These are phyloP conservation scores for Doryteuthis pealeii DNA, from an alignment of 1,140 invertebrate genomes.

Conservation along the genomic window DNA sequence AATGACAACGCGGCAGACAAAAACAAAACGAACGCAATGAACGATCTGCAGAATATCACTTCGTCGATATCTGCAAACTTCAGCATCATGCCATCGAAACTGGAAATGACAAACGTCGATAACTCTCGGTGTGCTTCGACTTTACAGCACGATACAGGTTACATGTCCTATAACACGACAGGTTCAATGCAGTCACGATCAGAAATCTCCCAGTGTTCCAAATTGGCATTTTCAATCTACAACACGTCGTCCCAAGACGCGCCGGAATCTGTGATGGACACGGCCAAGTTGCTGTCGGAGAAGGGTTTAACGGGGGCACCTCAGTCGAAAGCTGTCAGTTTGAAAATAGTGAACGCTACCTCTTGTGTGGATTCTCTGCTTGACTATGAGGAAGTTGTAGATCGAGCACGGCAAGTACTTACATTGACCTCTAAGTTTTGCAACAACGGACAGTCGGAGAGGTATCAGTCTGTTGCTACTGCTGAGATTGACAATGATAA, in stretches of 20 bases:
- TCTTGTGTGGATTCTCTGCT: background rate
- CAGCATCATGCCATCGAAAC: background rate
- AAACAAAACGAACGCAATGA: background rate
- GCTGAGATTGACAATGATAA: background rate
- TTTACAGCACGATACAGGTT: background rate
- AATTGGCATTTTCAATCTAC: background rate
- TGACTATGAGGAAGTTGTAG: constrained; percentile 3
- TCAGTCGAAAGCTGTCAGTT: background rate
- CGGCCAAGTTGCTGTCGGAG: background rate
- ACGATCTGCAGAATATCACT: background rate
- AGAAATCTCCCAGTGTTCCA: background rate
- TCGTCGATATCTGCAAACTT: background rate
- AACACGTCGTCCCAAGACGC: background rate
- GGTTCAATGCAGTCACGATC: background rate
- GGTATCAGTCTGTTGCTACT: background rate
- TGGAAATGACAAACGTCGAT: background rate
- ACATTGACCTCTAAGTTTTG: background rate
- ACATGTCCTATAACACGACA: background rate
- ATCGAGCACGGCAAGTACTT: background rate
- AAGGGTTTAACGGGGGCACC: background rate
- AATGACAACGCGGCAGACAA: background rate
- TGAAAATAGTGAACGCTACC: background rate
- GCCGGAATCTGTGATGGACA: background rate
- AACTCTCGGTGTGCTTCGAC: background rate
- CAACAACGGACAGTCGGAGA: background rate